These are phyloP conservation scores for Prunella himalayana DNA, from an alignment of 2,113 vertebrate genomes.

Conservation along the genomic window DNA sequence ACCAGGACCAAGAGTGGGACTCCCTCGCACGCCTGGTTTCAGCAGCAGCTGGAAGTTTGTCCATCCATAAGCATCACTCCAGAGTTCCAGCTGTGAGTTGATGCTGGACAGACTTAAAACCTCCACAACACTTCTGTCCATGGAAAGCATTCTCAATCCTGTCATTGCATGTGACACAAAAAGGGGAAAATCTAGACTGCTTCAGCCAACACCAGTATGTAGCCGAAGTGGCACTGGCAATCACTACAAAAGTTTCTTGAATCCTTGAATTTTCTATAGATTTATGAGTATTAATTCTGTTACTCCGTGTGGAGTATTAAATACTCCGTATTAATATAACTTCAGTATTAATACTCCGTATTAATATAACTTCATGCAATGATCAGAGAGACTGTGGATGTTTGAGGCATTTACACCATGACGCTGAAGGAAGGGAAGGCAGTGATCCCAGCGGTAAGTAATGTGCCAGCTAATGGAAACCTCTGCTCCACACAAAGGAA, in stretches of 20 bases:
- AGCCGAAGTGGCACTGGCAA: background rate
- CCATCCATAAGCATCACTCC: background rate
- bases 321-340: background rate
- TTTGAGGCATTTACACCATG: background rate
- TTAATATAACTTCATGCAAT: background rate
- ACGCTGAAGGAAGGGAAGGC: background rate
- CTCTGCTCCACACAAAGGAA: background rate
- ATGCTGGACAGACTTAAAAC: background rate
- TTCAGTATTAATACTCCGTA: no score
- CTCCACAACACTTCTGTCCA: background rate
- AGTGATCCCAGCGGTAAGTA: background rate
- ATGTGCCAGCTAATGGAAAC: background rate
- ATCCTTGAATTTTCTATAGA: background rate
- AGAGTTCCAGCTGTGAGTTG: background rate
- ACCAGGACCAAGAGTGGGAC: background rate
- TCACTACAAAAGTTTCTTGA: background rate
- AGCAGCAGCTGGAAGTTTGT: background rate
- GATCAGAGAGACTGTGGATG: background rate
- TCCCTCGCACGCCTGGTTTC: background rate
- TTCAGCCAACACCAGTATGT: rapidly evolving
- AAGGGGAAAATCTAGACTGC: background rate
- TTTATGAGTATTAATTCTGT: background rate
- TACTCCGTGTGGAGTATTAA: rapidly evolving
- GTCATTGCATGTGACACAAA: background rate
- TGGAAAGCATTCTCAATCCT: background rate